phyloP scores from a whole-genome alignment of 1,140 invertebrate genomes.

The Listronotus oregonensis region DNA sequence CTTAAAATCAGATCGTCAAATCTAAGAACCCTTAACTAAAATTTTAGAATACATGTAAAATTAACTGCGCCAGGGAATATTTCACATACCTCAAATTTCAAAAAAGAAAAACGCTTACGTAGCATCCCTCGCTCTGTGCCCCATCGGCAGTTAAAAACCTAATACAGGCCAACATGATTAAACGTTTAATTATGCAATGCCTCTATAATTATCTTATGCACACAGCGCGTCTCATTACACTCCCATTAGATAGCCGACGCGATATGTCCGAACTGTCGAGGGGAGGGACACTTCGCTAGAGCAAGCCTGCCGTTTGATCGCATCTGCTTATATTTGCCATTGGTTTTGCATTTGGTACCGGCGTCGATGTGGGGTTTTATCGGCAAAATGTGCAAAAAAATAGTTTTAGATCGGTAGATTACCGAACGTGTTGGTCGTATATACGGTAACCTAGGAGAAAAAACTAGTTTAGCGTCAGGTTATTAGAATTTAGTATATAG shows the following conservation, averaged over 20 bases:
- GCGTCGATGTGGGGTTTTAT: too few species aligned
- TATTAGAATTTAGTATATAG: too few species aligned
- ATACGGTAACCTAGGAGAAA: too few species aligned
- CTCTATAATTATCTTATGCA: slow-evolving; percentile 40
- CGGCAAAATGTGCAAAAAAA: too few species aligned
- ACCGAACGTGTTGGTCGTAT: too few species aligned
- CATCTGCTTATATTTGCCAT: slow-evolving; percentile 25
- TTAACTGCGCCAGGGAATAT: too few species aligned
- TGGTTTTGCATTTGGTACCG: too few species aligned
- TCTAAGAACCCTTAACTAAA: too few species aligned
- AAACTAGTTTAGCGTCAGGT: too few species aligned
- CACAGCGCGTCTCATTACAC: slow-evolving; percentile 38
- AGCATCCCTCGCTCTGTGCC: not conserved
- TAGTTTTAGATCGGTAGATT: too few species aligned
- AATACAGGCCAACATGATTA: slow-evolving; percentile 37
- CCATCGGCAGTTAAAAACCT: slow-evolving; percentile 31
- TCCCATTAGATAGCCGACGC: slow-evolving; percentile 31
- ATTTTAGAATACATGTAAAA: not conserved
- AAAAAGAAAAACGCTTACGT: slow-evolving; percentile 8
- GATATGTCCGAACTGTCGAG: slow-evolving; percentile 31
- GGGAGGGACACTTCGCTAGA: slow-evolving; percentile 12
- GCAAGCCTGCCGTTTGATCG: slow-evolving; percentile 11
- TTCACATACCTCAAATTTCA: not conserved
- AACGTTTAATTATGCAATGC: slow-evolving; percentile 38
- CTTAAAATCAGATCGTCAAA: too few species aligned